These are phyloP conservation scores for Pitangus sulphuratus DNA, from an alignment of 2,797 vertebrate species.

Conservation along the genomic window DNA sequence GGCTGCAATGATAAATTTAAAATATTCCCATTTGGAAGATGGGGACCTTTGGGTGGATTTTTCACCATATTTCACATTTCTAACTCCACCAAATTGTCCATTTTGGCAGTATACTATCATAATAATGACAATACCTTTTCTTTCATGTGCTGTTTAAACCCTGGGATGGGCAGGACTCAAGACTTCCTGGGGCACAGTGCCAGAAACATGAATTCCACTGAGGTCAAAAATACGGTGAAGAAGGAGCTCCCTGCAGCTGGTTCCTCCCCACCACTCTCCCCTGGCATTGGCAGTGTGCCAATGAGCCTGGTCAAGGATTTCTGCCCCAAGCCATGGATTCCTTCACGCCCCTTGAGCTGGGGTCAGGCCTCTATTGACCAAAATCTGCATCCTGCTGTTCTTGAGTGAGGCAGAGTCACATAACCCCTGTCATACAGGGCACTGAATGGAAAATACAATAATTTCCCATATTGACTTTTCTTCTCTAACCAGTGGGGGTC, in stretches of 20 bases:
- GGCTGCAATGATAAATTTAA: not conserved
- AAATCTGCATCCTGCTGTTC: not conserved
- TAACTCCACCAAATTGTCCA: not conserved
- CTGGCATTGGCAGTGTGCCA: fast-evolving
- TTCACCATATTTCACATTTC: not conserved
- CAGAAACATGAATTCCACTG: not conserved
- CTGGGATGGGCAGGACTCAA: not conserved
- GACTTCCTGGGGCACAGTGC: fast-evolving
- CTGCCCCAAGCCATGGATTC: not conserved
- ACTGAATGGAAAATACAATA: not conserved
- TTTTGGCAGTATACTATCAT: not conserved
- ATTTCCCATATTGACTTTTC: not conserved
- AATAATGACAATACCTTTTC: not conserved
- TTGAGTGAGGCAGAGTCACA: not conserved
- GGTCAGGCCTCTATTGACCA: not conserved
- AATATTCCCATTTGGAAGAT: not conserved
- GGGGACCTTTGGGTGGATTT: not conserved
- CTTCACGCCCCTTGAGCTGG: not conserved
- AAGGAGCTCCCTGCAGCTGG: not conserved
- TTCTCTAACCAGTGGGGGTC: not conserved
- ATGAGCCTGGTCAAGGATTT: not conserved
- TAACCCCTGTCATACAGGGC: not conserved
- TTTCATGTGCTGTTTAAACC: not conserved
- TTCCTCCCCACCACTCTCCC: not conserved
- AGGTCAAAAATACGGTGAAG: not conserved